Conservation (phyloP, 2,797 vertebrate genomes). For the Neosilurus mollespiculum region DNA sequence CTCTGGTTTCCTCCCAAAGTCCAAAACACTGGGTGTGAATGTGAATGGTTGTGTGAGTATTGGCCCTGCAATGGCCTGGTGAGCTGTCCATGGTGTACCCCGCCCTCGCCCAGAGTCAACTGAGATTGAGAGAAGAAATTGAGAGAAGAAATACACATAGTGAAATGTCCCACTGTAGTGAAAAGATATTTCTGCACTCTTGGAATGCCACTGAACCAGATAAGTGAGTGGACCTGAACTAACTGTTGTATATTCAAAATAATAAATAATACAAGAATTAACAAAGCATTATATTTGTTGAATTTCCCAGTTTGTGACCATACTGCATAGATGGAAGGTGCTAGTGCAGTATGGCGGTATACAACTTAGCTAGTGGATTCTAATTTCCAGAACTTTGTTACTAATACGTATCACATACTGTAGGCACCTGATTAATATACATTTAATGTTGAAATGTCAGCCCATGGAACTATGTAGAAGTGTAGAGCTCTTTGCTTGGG, state of each 20-base stretch:
- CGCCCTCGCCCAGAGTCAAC: too few relatives aligned
- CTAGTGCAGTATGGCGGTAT: background rate
- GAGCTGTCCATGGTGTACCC: too few relatives aligned
- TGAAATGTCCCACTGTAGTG: background rate
- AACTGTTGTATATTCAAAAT: background rate
- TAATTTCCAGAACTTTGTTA: background rate
- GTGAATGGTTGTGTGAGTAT: too few relatives aligned
- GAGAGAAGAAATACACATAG: too few relatives aligned
- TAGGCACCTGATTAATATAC: conserved; percentile 10
- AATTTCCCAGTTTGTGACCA: background rate
- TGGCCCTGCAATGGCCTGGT: too few relatives aligned
- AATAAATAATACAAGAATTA: background rate
- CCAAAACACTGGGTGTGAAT: too few relatives aligned
- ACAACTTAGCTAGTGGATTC: background rate
- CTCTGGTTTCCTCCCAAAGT: too few relatives aligned
- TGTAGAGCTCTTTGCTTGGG: background rate
- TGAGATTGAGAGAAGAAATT: too few relatives aligned
- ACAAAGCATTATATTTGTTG: background rate
- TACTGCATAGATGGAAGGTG: background rate
- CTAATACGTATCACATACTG: background rate
- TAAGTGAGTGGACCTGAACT: background rate
- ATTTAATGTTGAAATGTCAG: conserved; percentile 18
- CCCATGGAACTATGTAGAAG: too few relatives aligned
- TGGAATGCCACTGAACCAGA: background rate
- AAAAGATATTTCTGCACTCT: background rate